phyloP scores from a whole-genome alignment of 1,140 invertebrate species.

The Pectinophora gossypiella region DNA sequence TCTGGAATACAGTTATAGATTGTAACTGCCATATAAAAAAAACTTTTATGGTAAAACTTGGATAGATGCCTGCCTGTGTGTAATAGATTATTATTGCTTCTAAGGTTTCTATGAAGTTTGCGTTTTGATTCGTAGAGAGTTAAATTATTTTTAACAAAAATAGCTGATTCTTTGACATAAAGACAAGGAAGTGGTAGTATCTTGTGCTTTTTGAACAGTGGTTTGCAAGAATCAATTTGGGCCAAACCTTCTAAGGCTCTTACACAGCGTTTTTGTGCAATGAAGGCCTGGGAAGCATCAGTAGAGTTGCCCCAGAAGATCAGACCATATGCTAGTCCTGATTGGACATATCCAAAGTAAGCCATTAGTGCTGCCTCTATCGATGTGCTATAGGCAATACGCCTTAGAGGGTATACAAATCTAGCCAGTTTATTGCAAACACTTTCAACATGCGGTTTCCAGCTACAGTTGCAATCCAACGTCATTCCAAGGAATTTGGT shows the following conservation, averaged over 20 bases:
- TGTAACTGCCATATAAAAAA: too few species aligned
- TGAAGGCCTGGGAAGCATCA: background rate
- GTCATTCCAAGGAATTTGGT: too few species aligned
- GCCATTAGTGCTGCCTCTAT: background rate
- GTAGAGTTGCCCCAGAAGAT: slow-evolving; percentile 1
- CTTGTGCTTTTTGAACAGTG: background rate
- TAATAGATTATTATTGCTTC: too few species aligned
- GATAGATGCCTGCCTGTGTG: too few species aligned
- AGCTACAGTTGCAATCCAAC: too few species aligned
- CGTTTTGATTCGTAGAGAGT: too few species aligned
- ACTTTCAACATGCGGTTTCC: background rate
- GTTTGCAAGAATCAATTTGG: background rate
- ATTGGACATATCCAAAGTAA: background rate
- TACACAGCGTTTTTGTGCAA: background rate
- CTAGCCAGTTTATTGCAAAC: background rate
- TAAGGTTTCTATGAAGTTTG: too few species aligned
- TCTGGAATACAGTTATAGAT: too few species aligned
- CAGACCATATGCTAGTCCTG: background rate
- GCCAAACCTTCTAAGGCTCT: background rate
- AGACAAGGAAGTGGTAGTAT: background rate
- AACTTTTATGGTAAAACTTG: too few species aligned
- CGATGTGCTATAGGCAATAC: background rate
- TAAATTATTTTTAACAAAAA: slow-evolving; percentile 3
- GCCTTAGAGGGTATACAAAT: background rate
- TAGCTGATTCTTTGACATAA: background rate